Conservation (phyloP, 2,888 invertebrate species). For the Xanthia icteritia region DNA sequence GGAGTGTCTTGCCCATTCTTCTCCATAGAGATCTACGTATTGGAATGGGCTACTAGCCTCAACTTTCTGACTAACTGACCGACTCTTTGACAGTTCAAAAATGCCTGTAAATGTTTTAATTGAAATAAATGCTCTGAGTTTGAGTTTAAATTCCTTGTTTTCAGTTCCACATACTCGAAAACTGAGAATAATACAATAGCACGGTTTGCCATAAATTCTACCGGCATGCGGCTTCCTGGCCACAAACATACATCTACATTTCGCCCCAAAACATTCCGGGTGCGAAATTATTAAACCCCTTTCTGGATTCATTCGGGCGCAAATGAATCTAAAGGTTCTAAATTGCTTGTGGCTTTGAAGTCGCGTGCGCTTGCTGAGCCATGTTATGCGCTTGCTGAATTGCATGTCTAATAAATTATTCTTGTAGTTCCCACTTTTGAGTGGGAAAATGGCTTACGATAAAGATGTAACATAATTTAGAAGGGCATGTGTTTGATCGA, state of each 20-base stretch:
- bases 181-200: not conserved
- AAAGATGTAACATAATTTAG: too few species aligned
- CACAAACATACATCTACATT: slow-evolving; percentile 40
- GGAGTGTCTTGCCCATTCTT: too few species aligned
- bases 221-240: slow-evolving; percentile 1
- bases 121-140: too few species aligned
- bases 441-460: too few species aligned
- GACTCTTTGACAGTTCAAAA: too few species aligned
- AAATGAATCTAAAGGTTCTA: slow-evolving; percentile 43
- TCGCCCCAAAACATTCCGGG: not conserved
- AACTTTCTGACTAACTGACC: too few species aligned
- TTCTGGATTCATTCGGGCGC: slow-evolving; percentile 24
- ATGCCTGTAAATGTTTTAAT: too few species aligned
- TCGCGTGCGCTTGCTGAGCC: slow-evolving; percentile 8
- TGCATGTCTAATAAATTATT: slow-evolving; percentile 17
- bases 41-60: too few species aligned
- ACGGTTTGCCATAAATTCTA: slow-evolving; percentile 12
- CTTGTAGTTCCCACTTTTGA: not conserved
- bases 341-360: slow-evolving; percentile 50
- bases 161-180: not conserved
- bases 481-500: too few species aligned
- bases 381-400: slow-evolving; percentile 9
- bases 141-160: too few species aligned
- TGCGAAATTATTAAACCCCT: slow-evolving; percentile 50
- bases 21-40: too few species aligned